Percentiles rank a stretch among this genome's conserved stretches.
phyloP scores from a whole-genome alignment of 2,797 vertebrate genomes.

The Coilia nasus region DNA sequence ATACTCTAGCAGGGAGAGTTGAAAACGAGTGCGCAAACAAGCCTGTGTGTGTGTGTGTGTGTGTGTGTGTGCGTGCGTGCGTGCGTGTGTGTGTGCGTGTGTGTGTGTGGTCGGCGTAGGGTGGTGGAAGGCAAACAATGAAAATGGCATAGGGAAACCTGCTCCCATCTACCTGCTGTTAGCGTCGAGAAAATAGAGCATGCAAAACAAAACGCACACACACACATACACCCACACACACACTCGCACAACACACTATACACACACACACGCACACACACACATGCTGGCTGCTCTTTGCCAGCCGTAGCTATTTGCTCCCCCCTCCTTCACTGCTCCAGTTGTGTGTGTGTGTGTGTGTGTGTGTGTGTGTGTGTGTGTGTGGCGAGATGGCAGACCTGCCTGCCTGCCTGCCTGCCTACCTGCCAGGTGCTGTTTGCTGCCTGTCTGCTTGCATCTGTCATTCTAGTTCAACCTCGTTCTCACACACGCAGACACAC shows the following conservation, averaged over 20 bases:
- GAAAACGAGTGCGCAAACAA: not conserved
- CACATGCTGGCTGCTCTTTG: not conserved
- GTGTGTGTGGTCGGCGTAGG: too few species aligned
- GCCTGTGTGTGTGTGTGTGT: conserved; percentile 4
- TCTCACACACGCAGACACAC: conserved; percentile 28
- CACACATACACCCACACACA: too few species aligned
- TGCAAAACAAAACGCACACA: too few species aligned
- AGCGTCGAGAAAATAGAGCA: too few species aligned
- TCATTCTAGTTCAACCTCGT: conserved; percentile 16
- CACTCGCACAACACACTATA: not conserved
- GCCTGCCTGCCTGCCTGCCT: not conserved
- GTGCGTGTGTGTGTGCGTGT: not conserved
- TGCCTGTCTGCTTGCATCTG: not conserved
- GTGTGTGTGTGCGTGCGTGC: not conserved
- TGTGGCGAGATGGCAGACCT: not conserved
- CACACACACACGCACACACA: not conserved
- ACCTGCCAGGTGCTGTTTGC: not conserved
- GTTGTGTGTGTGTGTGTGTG: not conserved
- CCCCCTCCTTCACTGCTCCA: not conserved
- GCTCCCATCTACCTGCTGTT: too few species aligned
- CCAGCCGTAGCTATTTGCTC: not conserved
- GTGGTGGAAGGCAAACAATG: too few species aligned
- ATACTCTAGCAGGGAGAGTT: not conserved
- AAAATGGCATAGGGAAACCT: not conserved
- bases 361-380: too few species aligned